These are phyloP conservation scores for Cuniculus paca DNA, from an alignment of 2,797 vertebrate species.

Conservation along the genomic window DNA sequence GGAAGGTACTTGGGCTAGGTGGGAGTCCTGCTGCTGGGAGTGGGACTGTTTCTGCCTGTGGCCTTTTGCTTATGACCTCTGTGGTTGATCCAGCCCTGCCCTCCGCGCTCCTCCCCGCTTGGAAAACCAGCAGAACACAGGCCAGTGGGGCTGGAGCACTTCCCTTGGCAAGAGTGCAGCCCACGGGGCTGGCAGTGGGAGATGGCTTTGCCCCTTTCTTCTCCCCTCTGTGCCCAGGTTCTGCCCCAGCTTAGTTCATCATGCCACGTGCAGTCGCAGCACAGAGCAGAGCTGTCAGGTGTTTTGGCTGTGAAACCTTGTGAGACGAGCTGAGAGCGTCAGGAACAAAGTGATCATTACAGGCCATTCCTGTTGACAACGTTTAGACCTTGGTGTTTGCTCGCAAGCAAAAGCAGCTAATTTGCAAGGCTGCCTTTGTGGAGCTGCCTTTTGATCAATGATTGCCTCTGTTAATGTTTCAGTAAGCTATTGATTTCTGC, in stretches of 20 bases:
- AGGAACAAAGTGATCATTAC: constrained; percentile 81
- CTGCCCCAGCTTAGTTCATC: not conserved
- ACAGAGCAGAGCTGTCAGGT: not conserved
- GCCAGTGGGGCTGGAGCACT: not conserved
- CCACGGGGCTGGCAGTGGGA: not conserved
- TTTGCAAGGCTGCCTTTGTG: constrained; percentile 93
- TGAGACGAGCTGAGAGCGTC: constrained; percentile 76
- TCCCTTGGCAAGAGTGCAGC: not conserved
- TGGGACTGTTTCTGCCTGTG: not conserved
- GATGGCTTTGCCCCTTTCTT: not conserved
- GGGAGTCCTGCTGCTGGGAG: not conserved
- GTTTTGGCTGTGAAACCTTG: constrained; percentile 77
- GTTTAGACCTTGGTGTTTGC: constrained; percentile 89
- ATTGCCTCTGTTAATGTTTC: constrained; percentile 97
- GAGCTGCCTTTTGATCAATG: constrained; percentile 94
- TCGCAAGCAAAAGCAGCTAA: constrained; percentile 90
- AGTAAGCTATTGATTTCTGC: constrained; percentile 96
- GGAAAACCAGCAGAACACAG: not conserved
- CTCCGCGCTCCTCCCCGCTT: not conserved
- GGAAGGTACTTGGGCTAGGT: not conserved
- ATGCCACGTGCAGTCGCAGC: not conserved
- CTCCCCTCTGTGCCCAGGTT: not conserved
- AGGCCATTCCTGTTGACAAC: constrained; percentile 80
- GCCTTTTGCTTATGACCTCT: fast-evolving
- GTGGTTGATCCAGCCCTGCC: not conserved